Evolutionary conservation across 2,888 invertebrate species (phyloP).

Genomic region (Allolobophora icterica): DNA sequence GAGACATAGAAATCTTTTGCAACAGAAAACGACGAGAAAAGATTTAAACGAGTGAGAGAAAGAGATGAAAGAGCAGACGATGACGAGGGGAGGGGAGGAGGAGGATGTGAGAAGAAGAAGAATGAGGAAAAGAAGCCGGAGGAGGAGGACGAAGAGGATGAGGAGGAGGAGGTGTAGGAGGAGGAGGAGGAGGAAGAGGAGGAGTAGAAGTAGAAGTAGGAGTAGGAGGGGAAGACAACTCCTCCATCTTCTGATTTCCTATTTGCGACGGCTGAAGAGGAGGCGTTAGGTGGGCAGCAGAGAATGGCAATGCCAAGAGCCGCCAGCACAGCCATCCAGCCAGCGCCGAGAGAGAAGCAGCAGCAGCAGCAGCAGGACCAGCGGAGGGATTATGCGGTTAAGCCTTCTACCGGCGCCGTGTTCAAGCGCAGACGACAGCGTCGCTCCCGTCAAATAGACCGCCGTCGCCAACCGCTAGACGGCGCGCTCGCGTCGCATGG

Average conservation of each 20-base stretch:
- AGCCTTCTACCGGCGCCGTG: not conserved
- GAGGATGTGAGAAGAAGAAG: not conserved
- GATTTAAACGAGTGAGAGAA: no score
- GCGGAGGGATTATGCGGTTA: not conserved
- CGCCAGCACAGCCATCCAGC: not conserved
- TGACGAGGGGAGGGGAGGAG: not conserved
- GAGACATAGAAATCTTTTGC: no score
- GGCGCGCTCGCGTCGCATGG: not conserved
- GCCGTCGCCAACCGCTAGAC: not conserved
- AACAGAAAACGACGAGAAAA: no score
- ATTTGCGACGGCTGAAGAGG: not conserved
- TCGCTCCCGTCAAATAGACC: not conserved
- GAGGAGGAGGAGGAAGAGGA: not conserved
- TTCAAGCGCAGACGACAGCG: not conserved
- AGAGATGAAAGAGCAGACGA: not conserved
- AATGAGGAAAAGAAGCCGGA: not conserved
- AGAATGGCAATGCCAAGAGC: not conserved
- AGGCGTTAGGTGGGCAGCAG: not conserved
- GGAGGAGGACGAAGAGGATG: not conserved
- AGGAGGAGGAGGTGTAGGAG: not conserved
- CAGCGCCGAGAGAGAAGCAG: no score
- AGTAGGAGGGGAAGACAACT: not conserved
- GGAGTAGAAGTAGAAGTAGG: not conserved
- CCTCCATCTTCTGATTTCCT: slow-evolving; percentile 4
- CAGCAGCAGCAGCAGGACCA: not conserved